phyloP scores from a whole-genome alignment of 2,888 invertebrate genomes.

The Xestia xanthographa region DNA sequence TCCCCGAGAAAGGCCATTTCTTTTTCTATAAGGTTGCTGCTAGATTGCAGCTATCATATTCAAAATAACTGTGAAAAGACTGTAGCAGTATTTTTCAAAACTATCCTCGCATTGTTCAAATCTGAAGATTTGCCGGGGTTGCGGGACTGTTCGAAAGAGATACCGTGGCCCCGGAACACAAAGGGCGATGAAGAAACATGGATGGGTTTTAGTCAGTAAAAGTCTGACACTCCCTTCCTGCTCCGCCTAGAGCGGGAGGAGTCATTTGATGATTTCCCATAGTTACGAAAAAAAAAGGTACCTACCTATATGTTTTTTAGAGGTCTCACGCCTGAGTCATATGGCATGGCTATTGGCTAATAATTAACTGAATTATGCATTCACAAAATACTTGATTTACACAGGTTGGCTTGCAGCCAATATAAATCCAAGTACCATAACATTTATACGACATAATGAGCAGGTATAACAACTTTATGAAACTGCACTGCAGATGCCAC shows the following conservation, averaged over 20 bases:
- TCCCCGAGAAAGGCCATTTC: too few relatives aligned
- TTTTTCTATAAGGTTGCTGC: neutral
- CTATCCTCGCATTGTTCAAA: neutral
- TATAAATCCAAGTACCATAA: slow-evolving; percentile 10
- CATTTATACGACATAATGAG: slow-evolving; percentile 24
- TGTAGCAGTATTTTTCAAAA: neutral
- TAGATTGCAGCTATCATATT: neutral
- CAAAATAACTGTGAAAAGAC: neutral
- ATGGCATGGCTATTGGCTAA: neutral
- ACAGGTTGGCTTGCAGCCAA: slow-evolving; percentile 26
- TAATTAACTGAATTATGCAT: neutral
- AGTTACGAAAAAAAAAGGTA: too few relatives aligned
- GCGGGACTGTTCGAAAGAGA: too few relatives aligned
- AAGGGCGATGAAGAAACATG: too few relatives aligned
- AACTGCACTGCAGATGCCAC: slow-evolving; percentile 60
- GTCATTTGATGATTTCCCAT: too few relatives aligned
- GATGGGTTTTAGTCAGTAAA: too few relatives aligned
- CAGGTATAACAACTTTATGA: slow-evolving; percentile 20
- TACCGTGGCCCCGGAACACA: too few relatives aligned
- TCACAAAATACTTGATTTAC: neutral
- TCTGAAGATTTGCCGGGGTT: too few relatives aligned
- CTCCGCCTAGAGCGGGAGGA: too few relatives aligned
- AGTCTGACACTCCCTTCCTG: too few relatives aligned
- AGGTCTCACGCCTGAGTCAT: neutral
- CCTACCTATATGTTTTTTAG: neutral